Base-by-base conservation (phyloP, 1,140 invertebrate genomes). In the Armadillidium nasatum region DNA sequence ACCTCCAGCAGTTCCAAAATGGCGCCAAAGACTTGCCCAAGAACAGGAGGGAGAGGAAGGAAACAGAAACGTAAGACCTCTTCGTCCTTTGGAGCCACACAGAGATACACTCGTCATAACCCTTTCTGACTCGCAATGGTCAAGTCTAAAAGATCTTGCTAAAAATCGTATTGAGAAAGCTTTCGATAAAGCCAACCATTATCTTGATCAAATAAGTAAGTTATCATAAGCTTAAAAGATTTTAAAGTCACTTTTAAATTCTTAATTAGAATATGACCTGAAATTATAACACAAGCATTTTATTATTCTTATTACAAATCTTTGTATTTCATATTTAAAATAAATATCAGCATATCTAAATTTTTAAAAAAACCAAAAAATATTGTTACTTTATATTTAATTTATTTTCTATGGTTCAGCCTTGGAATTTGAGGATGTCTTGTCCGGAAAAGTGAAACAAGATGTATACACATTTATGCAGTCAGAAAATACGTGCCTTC, bases 1-100 rank as follows among this genome's bases (percentile, higher is more conserved):
- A 60, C 75, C 77, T 44, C 77, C 77, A 15, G 75, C 73, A 21
- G 71, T 76, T 10, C 77, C 77, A 50, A 73, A 75, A 69, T 79
- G 77, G 77, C 67, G 77, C 7, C 72, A 45, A n/a, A 72, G 68
- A 22, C 75, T 73, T 19, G 77, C 77, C 9, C 71, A 72, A 19
- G 68, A 54, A 7, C 15, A 43, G 13, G 60, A 43, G 0, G 73
- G 50, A 13, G 50, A 60, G 11, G 11, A 60, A 19, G 50, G 19
- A 1, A 19, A 60, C 1, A 19, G 7, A 15, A 60, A 60, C 19
- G 11, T 15, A 13, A 60, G 19, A 60, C 50, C 50, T 4, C 50
- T 60, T 15, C 50, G 50, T 19, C 50, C 50, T 60, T 19, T 60
- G 7, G 11, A 60, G 7, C 50, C 50, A 3, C 50, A 60, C 2